A percentile compares a stretch with the other conserved stretches of the same genome.
These are phyloP conservation scores for Pherbina coryleti DNA, from an alignment of 2,888 invertebrate genomes.

Conservation along the genomic window DNA sequence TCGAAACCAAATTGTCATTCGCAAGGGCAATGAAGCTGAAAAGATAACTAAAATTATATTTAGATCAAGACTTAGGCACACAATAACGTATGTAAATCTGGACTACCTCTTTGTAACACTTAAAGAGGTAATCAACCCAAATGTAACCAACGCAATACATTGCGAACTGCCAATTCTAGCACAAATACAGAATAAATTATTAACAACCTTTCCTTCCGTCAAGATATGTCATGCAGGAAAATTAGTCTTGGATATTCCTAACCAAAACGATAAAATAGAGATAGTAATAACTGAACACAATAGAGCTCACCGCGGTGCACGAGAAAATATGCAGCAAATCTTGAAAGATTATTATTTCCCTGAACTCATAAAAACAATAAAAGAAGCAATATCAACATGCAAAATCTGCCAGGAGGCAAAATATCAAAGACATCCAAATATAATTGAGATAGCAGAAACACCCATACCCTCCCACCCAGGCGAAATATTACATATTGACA, in stretches of 20 bases:
- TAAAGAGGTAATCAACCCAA: slow-evolving; percentile 15
- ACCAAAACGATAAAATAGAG: slow-evolving; percentile 40
- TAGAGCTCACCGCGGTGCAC: neutral
- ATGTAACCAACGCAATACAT: slow-evolving; percentile 40
- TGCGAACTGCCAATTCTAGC: slow-evolving; percentile 27
- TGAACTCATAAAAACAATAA: neutral
- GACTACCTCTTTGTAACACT: slow-evolving; percentile 9
- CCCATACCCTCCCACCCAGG: slow-evolving; percentile 4
- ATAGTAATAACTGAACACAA: slow-evolving; percentile 33
- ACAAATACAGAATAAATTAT: slow-evolving; percentile 35
- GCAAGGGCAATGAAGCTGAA: slow-evolving; percentile 31
- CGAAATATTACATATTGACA: neutral
- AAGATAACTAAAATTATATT: slow-evolving; percentile 38
- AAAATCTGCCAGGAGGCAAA: neutral
- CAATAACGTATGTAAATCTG: slow-evolving; percentile 23
- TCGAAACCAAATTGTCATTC: slow-evolving; percentile 46
- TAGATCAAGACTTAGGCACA: neutral
- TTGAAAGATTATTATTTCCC: too few relatives aligned
- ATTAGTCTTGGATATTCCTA: slow-evolving; percentile 42
- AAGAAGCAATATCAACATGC: neutral
- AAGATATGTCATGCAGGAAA: slow-evolving; percentile 35
- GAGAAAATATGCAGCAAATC: too few relatives aligned
- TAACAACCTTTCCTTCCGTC: slow-evolving; percentile 37
- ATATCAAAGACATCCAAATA: slow-evolving; percentile 7
- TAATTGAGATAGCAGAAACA: neutral